Evolutionary conservation across 2,797 vertebrate species (phyloP), one percentile per base, ranked within the genome.

Genomic region (Molossus alvarezi): DNA sequence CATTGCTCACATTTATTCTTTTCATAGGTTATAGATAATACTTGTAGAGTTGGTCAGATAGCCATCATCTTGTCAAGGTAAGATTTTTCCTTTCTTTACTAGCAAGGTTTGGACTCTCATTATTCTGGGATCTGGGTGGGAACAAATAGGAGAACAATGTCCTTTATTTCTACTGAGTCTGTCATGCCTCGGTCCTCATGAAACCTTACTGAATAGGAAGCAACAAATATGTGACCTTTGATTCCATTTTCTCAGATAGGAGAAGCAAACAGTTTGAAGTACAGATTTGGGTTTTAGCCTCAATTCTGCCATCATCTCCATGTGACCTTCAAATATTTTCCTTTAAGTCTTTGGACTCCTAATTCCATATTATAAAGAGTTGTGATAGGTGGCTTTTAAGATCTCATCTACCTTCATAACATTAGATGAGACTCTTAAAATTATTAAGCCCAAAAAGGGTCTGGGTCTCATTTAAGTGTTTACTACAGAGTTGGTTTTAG

Each of bases 11-110:
- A 82, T 92, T 75, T 96, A 29, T 90, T 79, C n/a, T 97, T 95
- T 95, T 97, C 96, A 90, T 93, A 99, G 99, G 91, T 97, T 71
- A 95, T 98, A 53, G 95, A 96, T 89, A 98, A 96, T 4, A 93
- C 86, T 1, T 98, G 77, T 64, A 93, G 69, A 14, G 33, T 98
- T 64, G 97, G 98, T 90, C 98, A 97, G 82, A 64, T 97, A 92
- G 96, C 98, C 5, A 98, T 98, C 0, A 96, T 99, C 94, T 95
- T 98, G 0, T 99, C 98, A 45, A 98, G 99, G 99, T 99, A 98
- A 98, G 97, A 25, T 79, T 83, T 41, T 17, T 76, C n/a, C 51
- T 91, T 92, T 91, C n/a, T 60, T 76, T 97, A 45, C 64, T 86
- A 58, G 29, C 41, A 65, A 58, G 6, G 5, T 29, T 8, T 84